These are phyloP conservation scores for Zoanthus solanderi DNA, from an alignment of 92 coral and sea anemone genomes.

Conservation along the genomic window DNA sequence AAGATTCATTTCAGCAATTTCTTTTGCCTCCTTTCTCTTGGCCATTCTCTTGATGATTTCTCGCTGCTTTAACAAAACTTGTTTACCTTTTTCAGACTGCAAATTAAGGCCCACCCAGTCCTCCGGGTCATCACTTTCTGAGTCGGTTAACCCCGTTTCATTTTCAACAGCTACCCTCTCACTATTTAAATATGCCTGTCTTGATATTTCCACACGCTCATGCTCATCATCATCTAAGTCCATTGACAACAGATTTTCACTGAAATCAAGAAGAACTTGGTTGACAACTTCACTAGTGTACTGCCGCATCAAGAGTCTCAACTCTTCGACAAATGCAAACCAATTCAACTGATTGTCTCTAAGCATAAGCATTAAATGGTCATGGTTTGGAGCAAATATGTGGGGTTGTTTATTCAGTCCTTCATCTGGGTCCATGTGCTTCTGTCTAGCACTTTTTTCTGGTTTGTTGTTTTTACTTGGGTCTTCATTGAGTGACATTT, in stretches of 20 bases:
- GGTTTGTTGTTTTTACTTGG: not conserved
- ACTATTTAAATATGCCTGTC: conserved; percentile 51
- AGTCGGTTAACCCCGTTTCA: conserved; percentile 51
- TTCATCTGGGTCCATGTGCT: conserved; percentile 55
- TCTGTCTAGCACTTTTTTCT: conserved; percentile 4
- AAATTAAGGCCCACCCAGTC: conserved; percentile 41
- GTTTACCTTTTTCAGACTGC: conserved; percentile 42
- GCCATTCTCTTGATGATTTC: conserved; percentile 53
- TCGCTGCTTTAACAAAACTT: conserved; percentile 28
- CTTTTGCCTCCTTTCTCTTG: conserved; percentile 22
- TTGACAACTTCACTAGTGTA: conserved; percentile 54
- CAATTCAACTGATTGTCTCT: conserved; percentile 68
- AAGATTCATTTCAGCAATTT: conserved; percentile 45
- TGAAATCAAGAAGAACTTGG: conserved; percentile 50
- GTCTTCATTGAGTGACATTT: conserved; percentile 13
- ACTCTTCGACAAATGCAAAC: conserved; percentile 71
- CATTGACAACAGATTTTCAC: conserved; percentile 41
- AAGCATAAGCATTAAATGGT: conserved; percentile 64
- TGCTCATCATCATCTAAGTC: conserved; percentile 42
- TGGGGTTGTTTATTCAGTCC: conserved; percentile 50
- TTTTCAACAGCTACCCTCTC: conserved; percentile 30
- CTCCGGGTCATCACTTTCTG: conserved; percentile 54
- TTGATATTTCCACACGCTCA: conserved; percentile 41
- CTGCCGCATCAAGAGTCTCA: conserved; percentile 57
- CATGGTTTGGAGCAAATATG: conserved; percentile 63